phyloP scores from a whole-genome alignment of 2,797 vertebrate species.

The Triplophysa bombifrons region DNA sequence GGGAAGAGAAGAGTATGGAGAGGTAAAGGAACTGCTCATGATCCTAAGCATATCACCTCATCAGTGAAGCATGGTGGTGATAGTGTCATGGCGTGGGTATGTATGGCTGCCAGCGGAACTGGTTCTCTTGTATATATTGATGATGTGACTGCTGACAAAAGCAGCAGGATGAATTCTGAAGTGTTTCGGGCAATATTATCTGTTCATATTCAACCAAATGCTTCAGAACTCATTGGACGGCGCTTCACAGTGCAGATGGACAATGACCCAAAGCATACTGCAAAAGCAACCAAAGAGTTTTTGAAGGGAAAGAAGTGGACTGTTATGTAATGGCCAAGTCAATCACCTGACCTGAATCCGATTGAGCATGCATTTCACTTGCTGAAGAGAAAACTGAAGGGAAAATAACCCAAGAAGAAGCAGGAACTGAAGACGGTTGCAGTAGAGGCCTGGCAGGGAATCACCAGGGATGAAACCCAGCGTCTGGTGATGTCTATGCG shows the following conservation, averaged over 20 bases:
- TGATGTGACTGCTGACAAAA: conserved; percentile 47
- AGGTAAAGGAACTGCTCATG: conserved; percentile 15
- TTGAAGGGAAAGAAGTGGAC: no score
- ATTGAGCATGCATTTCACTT: no score
- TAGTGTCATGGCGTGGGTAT: conserved; percentile 37
- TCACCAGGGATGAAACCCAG: no score
- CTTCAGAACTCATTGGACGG: background rate
- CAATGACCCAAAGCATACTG: conserved; percentile 51
- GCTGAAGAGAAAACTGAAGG: no score
- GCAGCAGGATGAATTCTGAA: background rate
- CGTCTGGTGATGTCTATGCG: background rate
- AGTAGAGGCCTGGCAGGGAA: no score
- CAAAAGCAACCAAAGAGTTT: conserved; percentile 31
- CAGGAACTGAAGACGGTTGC: no score
- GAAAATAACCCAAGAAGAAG: no score
- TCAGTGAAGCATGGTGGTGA: conserved; percentile 36
- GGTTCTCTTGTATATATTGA: conserved; percentile 45
- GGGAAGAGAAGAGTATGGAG: conserved; percentile 23
- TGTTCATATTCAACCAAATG: no score
- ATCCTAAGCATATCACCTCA: conserved; percentile 35
- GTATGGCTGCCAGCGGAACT: conserved; percentile 42
- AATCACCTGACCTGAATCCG: no score
- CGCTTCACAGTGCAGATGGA: conserved; percentile 58
- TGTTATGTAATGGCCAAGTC: background rate
- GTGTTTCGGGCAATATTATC: no score